Percentiles rank a stretch among this genome's conserved stretches.
These are phyloP conservation scores for Hoplodrina ambigua DNA, from an alignment of 2,888 invertebrate genomes.

Conservation along the genomic window DNA sequence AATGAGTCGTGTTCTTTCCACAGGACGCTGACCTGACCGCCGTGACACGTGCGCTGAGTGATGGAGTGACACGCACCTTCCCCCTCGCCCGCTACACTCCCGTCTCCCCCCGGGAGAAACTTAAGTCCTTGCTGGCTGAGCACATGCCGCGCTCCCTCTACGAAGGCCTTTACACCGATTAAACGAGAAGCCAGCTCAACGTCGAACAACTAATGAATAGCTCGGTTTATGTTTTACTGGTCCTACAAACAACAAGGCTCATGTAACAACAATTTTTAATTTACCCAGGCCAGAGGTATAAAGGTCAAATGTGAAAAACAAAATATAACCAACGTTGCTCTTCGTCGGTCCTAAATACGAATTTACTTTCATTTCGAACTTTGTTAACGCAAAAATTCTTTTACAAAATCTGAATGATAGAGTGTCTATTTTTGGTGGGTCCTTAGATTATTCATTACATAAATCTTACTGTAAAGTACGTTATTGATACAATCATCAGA, in stretches of 20 bases:
- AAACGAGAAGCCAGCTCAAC: slow-evolving; percentile 66
- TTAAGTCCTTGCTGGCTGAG: slow-evolving; percentile 95
- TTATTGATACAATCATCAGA: slow-evolving; percentile 7
- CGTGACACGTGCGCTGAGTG: slow-evolving; percentile 94
- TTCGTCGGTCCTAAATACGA: slow-evolving; percentile 54
- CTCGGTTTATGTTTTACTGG: slow-evolving; percentile 48
- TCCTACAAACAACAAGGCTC: slow-evolving; percentile 29
- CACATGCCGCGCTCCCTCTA: slow-evolving; percentile 95
- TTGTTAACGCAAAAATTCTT: slow-evolving; percentile 44
- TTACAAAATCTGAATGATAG: slow-evolving; percentile 12
- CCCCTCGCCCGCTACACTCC: slow-evolving; percentile 96
- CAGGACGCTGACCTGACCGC: slow-evolving; percentile 94
- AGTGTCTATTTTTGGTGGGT: slow-evolving; percentile 22
- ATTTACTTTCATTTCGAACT: slow-evolving; percentile 52
- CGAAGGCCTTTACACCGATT: slow-evolving; percentile 93
- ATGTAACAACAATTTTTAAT: slow-evolving; percentile 44
- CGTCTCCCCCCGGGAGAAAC: slow-evolving; percentile 94
- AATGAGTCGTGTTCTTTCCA: slow-evolving; percentile 62
- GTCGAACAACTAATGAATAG: slow-evolving; percentile 49
- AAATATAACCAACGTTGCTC: slow-evolving; percentile 35
- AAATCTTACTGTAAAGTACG: slow-evolving; percentile 25
- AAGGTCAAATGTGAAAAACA: slow-evolving; percentile 58
- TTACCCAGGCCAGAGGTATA: slow-evolving; percentile 33
- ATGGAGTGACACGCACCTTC: slow-evolving; percentile 95
- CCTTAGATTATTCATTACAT: slow-evolving; percentile 9